Evolutionary conservation across 2,113 vertebrate species (phyloP).

Genomic region (Elachura formosa): DNA sequence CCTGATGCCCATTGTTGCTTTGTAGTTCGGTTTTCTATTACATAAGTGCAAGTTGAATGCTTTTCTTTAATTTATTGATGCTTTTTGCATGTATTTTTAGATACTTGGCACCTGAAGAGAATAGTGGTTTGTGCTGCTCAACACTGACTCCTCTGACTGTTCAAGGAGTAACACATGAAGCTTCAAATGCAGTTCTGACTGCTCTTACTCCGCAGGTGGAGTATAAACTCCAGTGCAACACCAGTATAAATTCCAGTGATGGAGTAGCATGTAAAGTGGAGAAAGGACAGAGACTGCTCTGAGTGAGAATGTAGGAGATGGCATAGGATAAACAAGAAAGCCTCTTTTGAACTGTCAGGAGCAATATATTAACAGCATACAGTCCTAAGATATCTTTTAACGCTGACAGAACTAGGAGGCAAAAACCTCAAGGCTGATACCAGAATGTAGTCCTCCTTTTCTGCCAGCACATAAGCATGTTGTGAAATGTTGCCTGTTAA

Average conservation of each 20-base stretch:
- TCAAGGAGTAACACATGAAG: neutral
- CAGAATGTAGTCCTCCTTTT: neutral
- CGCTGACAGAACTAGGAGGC: neutral
- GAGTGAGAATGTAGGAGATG: neutral
- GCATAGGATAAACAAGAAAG: neutral
- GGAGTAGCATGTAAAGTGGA: neutral
- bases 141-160: conserved; percentile 66
- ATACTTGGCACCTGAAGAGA: conserved; percentile 43
- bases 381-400: neutral
- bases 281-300: neutral
- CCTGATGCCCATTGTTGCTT: conserved; percentile 74
- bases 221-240: neutral
- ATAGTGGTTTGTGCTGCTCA: conserved; percentile 52
- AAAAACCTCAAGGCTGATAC: neutral
- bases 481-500: neutral
- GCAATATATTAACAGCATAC: neutral
- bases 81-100: conserved; percentile 65
- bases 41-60: conserved; percentile 67
- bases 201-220: neutral
- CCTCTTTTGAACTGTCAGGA: neutral
- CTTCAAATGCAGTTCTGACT: neutral
- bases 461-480: fast-evolving
- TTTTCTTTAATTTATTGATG: conserved; percentile 68
- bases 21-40: conserved; percentile 71
- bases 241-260: too few species aligned